Conservation (phyloP, 2,888 invertebrate genomes). For the Spialia ferax region DNA sequence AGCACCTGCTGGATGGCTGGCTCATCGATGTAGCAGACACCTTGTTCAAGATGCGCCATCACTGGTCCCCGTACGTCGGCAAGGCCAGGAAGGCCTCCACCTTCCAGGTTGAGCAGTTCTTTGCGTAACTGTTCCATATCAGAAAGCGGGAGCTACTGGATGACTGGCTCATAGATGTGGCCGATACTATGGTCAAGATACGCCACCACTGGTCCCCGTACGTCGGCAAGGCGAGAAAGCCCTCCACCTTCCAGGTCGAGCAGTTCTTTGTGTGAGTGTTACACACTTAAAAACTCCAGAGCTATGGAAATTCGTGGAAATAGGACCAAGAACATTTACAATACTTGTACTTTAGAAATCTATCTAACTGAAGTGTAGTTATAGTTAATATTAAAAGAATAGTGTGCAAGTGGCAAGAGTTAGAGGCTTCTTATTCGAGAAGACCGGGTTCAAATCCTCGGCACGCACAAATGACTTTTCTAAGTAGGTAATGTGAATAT, state of each 20-base stretch:
- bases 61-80: conserved; percentile 94
- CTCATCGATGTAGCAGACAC: conserved; percentile 94
- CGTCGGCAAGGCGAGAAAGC: conserved; percentile 86
- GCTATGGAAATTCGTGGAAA: too few relatives aligned
- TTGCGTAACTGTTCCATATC: conserved; percentile 61
- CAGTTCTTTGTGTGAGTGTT: conserved; percentile 70
- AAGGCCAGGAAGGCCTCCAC: conserved; percentile 71
- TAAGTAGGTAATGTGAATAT: too few relatives aligned
- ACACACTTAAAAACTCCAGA: too few relatives aligned
- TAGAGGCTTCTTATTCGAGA: too few relatives aligned
- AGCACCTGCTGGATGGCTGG: conserved; percentile 91
- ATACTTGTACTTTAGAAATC: too few relatives aligned
- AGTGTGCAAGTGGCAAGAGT: too few relatives aligned
- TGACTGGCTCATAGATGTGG: conserved; percentile 94
- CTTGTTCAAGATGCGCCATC: conserved; percentile 90
- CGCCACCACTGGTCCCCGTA: conserved; percentile 92
- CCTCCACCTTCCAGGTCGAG: conserved; percentile 76
- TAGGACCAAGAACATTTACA: too few relatives aligned
- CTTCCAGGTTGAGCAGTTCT: conserved; percentile 78
- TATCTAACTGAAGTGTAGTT: too few relatives aligned
- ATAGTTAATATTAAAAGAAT: too few relatives aligned
- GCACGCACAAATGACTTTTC: too few relatives aligned
- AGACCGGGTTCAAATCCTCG: too few relatives aligned
- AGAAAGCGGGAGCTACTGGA: conserved; percentile 83
- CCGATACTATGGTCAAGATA: conserved; percentile 93